Base-by-base conservation (phyloP, 2,113 vertebrate genomes). In the Megaleporinus macrocephalus region DNA sequence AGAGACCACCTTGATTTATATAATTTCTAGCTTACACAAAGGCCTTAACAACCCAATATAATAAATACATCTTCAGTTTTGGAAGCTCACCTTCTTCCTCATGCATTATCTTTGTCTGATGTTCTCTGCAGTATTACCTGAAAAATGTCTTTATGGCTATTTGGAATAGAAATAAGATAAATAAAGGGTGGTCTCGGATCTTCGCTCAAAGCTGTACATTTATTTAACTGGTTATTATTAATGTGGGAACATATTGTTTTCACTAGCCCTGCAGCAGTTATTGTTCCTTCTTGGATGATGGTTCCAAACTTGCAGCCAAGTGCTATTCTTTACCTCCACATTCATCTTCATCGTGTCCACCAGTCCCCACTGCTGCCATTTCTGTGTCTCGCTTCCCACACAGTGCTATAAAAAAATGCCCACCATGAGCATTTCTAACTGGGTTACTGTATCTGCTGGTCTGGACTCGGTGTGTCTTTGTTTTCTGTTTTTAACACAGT, bases 271-370 rank as follows among this genome's bases (percentile, higher is more conserved):
- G 20, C 9, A 6, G 6, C 13, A 62, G 18, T n/a, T 77, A 29
- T 49, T 55, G 49, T 66, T 44, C 24, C 65, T 78, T 47, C 65
- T 33, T 20, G 30, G 24, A 76, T 55, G 59, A 69, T 75, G 73
- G 9, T 3, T 30, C 27, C 53, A 71, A 78, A 72, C 33, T 73
- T 68, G 59, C 20, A 36, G 29, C 27, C 44, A 62, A 65, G 41
- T 41, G 20, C 30, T 84, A 27, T 80, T 85, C 30, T 78, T 59
- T 73, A 29, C 51, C 41, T 80, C n/a, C 49, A 71, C n/a, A 47
- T 41, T 51, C 29, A 33, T 53, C 20, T 51, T 51, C 71, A 7
- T 61, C 6, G n/a, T 61, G 57, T 61, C 57, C 22, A 0, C 57
- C n/a, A 47, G 36, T 79, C 49, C 57, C n/a, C 57, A 3, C 41